These are phyloP conservation scores for Planococcus citri DNA, from an alignment of 1,140 invertebrate genomes.

Conservation along the genomic window DNA sequence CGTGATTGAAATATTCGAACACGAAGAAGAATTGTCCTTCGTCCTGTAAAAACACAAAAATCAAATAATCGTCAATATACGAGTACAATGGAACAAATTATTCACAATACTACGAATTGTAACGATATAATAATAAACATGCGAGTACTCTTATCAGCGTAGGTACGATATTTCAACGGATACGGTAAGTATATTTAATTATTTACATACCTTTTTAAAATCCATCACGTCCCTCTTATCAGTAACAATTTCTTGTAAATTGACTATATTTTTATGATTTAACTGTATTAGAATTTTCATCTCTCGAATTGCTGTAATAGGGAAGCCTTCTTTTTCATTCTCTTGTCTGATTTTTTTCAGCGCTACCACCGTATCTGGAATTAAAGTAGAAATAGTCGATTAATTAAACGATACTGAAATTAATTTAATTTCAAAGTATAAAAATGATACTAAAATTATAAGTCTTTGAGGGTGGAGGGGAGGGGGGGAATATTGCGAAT, in stretches of 20 bases:
- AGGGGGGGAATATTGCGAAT: too few species aligned
- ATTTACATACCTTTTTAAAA: constrained; percentile 67
- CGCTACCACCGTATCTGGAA: constrained; percentile 55
- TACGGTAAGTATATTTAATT: too few species aligned
- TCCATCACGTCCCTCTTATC: constrained; percentile 95
- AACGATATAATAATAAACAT: too few species aligned
- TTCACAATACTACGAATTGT: too few species aligned
- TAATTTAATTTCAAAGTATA: too few species aligned
- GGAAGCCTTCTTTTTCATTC: constrained; percentile 99
- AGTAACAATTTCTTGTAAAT: constrained; percentile 94
- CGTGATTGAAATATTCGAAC: constrained; percentile 99
- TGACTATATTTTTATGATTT: constrained; percentile 97
- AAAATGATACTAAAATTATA: too few species aligned
- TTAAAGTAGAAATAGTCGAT: not conserved
- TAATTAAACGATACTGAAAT: too few species aligned
- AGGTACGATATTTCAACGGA: too few species aligned
- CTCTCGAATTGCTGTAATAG: constrained; percentile 96
- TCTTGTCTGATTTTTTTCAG: constrained; percentile 96
- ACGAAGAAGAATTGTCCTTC: constrained; percentile 98
- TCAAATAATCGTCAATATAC: not conserved
- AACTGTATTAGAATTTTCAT: constrained; percentile 96
- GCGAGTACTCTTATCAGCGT: too few species aligned
- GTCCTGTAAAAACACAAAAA: constrained; percentile 41
- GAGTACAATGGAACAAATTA: too few species aligned
- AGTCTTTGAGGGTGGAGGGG: too few species aligned